These are phyloP conservation scores for Drosophila truncata DNA, from an alignment of 1,140 invertebrate species.

Conservation along the genomic window DNA sequence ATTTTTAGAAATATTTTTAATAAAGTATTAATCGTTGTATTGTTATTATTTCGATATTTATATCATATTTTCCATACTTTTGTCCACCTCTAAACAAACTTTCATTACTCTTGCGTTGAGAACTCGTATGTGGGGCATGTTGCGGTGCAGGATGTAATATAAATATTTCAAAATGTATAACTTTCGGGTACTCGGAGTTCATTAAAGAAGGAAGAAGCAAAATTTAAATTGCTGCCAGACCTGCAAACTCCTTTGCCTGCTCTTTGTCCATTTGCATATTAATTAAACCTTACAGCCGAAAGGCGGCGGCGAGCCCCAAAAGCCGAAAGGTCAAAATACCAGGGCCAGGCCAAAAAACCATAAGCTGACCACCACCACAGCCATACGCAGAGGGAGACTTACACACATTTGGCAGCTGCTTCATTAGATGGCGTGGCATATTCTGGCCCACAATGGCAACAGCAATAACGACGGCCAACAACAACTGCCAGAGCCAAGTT, in stretches of 20 bases:
- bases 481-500: constrained; percentile 57
- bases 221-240: constrained; percentile 39
- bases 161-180: constrained; percentile 59
- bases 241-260: constrained; percentile 29
- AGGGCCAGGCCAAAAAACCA: constrained; percentile 59
- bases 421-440: constrained; percentile 68
- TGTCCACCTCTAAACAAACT: neutral
- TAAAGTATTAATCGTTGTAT: neutral
- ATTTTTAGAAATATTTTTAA: neutral
- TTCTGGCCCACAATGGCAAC: constrained; percentile 22
- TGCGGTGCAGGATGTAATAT: constrained; percentile 57
- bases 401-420: constrained; percentile 42
- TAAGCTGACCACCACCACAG: constrained; percentile 64
- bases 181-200: constrained; percentile 47
- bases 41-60: neutral
- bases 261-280: constrained; percentile 73
- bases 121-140: constrained; percentile 18
- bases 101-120: neutral
- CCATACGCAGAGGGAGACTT: neutral
- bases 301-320: constrained; percentile 48
- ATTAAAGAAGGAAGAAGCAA: constrained; percentile 63
- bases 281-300: constrained; percentile 72
- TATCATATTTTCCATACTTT: neutral
- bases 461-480: constrained; percentile 21
- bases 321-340: constrained; percentile 73